phyloP scores from a whole-genome alignment of 2,797 vertebrate genomes.

The Chaetodon trifasciatus region DNA sequence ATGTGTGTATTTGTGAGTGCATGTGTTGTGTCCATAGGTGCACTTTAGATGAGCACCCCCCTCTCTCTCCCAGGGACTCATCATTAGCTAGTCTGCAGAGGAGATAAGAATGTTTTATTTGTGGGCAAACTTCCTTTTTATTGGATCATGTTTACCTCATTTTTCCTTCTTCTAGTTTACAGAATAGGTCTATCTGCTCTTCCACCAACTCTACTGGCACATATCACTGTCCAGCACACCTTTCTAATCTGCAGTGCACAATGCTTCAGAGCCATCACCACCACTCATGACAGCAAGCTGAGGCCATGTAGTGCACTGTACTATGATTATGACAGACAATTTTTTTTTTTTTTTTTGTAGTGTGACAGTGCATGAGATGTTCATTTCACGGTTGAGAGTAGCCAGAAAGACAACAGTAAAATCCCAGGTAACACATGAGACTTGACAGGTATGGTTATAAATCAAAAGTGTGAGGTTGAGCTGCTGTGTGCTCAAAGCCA shows the following conservation, averaged over 20 bases:
- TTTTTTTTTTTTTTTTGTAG: background rate
- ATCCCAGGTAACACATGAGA: background rate
- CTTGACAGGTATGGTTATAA: background rate
- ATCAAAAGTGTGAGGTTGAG: background rate
- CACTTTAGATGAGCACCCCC: background rate
- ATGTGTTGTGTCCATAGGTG: constrained; percentile 3
- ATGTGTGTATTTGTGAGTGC: background rate
- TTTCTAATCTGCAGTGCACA: background rate
- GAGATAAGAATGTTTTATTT: background rate
- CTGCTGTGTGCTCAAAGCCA: background rate
- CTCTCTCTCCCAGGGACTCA: background rate
- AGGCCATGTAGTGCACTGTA: background rate
- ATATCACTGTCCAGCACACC: background rate
- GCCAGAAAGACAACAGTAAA: background rate
- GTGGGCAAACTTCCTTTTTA: background rate
- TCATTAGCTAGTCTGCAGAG: constrained; percentile 20
- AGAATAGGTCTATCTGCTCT: background rate
- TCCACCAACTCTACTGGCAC: background rate
- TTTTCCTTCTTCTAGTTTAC: background rate
- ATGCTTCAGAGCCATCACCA: background rate
- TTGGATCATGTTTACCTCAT: background rate
- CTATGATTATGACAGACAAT: background rate
- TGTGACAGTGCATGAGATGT: constrained; percentile 2
- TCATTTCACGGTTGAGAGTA: background rate
- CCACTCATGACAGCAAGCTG: background rate